Conservation (phyloP, 2,888 invertebrate genomes). For the Hypena proboscidalis region DNA sequence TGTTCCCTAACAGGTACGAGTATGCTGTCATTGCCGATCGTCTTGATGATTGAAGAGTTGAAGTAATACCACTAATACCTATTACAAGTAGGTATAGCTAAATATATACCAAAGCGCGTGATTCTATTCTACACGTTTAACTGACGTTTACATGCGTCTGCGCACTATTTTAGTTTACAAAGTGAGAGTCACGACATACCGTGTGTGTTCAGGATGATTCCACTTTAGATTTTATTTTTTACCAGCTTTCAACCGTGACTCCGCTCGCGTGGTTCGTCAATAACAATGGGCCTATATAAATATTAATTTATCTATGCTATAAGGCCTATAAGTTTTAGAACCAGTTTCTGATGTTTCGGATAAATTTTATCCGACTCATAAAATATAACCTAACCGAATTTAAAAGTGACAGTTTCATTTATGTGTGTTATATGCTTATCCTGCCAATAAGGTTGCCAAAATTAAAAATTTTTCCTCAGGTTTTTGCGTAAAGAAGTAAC, state of each 20-base stretch:
- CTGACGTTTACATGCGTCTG: conserved; percentile 49
- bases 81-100: conserved; percentile 25
- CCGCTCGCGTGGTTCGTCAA: not conserved
- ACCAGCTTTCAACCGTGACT: conserved; percentile 20
- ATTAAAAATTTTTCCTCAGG: too few species aligned
- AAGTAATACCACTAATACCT: too few species aligned
- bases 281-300: not conserved
- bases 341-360: too few species aligned
- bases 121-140: conserved; percentile 46
- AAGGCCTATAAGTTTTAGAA: too few species aligned
- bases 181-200: conserved; percentile 60
- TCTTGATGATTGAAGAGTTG: conserved; percentile 33
- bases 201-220: conserved; percentile 31
- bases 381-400: too few species aligned
- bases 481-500: too few species aligned
- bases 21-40: conserved; percentile 16
- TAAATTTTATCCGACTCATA: too few species aligned
- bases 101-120: conserved; percentile 56
- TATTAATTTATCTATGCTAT: too few species aligned
- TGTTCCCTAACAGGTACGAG: too few species aligned
- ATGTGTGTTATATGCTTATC: too few species aligned
- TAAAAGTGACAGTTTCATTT: too few species aligned
- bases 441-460: too few species aligned
- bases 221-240: conserved; percentile 19
- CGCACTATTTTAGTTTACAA: conserved; percentile 56